A percentile compares a stretch with the other conserved stretches of the same genome.
phyloP scores from a whole-genome alignment of 2,113 vertebrate species.

The Coptodon bakossiorum region DNA sequence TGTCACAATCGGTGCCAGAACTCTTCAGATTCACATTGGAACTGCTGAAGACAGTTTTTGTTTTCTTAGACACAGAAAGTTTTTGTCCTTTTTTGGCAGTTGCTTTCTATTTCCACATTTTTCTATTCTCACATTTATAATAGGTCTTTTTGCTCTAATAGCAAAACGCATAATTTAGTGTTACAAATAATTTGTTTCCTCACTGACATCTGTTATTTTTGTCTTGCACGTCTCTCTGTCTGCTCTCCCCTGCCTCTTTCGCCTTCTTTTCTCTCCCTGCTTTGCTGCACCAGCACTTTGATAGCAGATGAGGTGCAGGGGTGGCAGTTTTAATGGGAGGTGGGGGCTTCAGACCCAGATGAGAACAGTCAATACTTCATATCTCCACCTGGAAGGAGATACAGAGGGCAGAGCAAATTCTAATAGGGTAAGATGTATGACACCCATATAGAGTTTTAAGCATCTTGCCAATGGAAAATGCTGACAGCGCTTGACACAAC shows the following conservation, averaged over 20 bases:
- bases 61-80: neutral
- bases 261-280: conserved; percentile 5
- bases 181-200: conserved; percentile 11
- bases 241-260: neutral
- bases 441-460: conserved; percentile 28
- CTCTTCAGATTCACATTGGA: conserved; percentile 22
- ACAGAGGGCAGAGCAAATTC: conserved; percentile 63
- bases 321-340: conserved; percentile 25
- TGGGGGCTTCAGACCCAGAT: conserved; percentile 45
- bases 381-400: conserved; percentile 65
- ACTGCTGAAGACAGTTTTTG: conserved; percentile 1
- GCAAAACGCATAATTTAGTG: neutral
- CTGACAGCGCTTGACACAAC: conserved; percentile 2
- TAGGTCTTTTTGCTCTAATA: neutral
- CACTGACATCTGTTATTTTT: neutral
- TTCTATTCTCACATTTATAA: neutral
- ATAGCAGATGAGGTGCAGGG: conserved; percentile 42
- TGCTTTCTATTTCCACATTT: neutral
- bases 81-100: neutral
- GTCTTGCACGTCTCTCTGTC: neutral
- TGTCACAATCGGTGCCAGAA: conserved; percentile 30
- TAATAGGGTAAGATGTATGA: conserved; percentile 60
- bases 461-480: conserved; percentile 17
- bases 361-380: conserved; percentile 73
- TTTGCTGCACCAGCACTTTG: conserved; percentile 73